Percentiles rank a stretch among this genome's conserved stretches.
Evolutionary conservation across 2,888 invertebrate genomes (phyloP).

Genomic region (Lacanobia oleracea): DNA sequence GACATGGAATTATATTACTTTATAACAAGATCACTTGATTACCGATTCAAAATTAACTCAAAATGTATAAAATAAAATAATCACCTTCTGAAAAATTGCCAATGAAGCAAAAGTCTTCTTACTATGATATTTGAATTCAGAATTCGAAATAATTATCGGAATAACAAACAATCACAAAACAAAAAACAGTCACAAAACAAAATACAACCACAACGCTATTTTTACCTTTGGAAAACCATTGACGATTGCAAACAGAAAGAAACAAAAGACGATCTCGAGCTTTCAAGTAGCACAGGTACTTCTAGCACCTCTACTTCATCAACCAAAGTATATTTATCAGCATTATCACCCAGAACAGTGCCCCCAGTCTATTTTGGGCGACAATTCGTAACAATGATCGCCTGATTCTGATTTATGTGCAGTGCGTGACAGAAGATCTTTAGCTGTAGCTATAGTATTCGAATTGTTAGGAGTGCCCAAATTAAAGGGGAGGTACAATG

Average conservation of each 20-base stretch:
- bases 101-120: too few species aligned
- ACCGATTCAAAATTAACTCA: too few species aligned
- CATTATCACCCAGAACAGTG: slow-evolving; percentile 3
- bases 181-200: too few species aligned
- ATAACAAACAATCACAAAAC: too few species aligned
- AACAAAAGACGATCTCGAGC: neutral
- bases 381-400: slow-evolving; percentile 41
- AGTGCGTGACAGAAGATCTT: slow-evolving; percentile 38
- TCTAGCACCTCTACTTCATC: neutral
- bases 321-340: slow-evolving; percentile 23
- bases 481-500: slow-evolving; percentile 29
- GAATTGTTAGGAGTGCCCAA: slow-evolving; percentile 47
- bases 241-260: neutral
- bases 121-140: too few species aligned
- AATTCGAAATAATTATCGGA: too few species aligned
- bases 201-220: too few species aligned
- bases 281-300: neutral
- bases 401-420: slow-evolving; percentile 45
- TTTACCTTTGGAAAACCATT: too few species aligned
- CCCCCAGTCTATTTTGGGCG: slow-evolving; percentile 16
- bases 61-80: too few species aligned
- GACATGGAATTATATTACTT: too few species aligned
- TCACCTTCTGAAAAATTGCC: too few species aligned
- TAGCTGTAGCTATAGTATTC: slow-evolving; percentile 15
- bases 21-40: too few species aligned